Base-by-base conservation (phyloP, 2,113 vertebrate genomes). In the Siphamia tubifer region DNA sequence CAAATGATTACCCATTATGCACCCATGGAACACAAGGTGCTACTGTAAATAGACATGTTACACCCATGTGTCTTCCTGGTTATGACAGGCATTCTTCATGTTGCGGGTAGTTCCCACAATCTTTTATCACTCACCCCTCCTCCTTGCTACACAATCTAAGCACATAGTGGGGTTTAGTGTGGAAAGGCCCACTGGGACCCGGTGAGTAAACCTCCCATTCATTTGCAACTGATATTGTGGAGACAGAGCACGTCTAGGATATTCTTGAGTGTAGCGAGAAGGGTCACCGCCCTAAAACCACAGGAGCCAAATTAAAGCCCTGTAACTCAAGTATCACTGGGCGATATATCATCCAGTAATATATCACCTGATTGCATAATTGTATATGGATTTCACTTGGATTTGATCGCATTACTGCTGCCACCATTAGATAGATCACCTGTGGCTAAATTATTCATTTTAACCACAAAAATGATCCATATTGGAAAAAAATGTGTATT, bases 171-270 rank as follows among this genome's bases (percentile, higher is more conserved):
- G 49, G 35, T 16, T 4, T 56, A 34, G 20, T 65, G 40, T 71
- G 44, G 12, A 19, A 9, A 4, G 11, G 10, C 38, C 28, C 27
- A 16, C 1, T 19, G 25, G 21, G 61, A 65, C 57, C 31, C 6
- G 5, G 5, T 24, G 20, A 21, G 28, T 19, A n/a, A n/a, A n/a
- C n/a, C 16, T 23, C 58, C 13, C 42, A 38, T 57, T 71, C 20
- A 61, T 32, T 53, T 42, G 47, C 16, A 74, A 64, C 6, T 32
- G 30, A 61, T 66, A 77, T 17, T 47, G 12, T 66, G 12, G 4
- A 34, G 21, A 63, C 13, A 39, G 66, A 27, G 44, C 27, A 52
- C n/a, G 4, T 49, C 15, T 44, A 24, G 61, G 17, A 40, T 20
- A 5, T 31, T 35, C 2, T 11, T 6, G 25, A 38, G 17, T 30